These are phyloP conservation scores for Stegana nigrithorax DNA, from an alignment of 2,888 invertebrate genomes.

Conservation along the genomic window DNA sequence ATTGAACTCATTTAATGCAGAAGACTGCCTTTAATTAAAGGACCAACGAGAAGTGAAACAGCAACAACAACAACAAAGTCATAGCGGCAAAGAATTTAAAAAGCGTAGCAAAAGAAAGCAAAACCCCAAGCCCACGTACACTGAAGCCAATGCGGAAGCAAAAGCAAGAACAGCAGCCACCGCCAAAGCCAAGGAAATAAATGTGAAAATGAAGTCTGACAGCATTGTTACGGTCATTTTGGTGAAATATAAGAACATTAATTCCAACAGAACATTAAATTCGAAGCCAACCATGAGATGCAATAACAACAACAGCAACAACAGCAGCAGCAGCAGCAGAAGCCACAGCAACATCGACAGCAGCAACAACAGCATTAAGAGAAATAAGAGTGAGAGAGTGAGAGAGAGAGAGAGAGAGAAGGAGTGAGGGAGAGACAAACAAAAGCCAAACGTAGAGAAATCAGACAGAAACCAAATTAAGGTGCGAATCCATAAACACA, in stretches of 20 bases:
- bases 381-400: background rate
- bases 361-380: background rate
- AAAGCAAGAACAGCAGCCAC: conserved; percentile 36
- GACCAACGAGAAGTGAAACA: background rate
- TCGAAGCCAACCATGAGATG: conserved; percentile 29
- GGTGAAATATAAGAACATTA: conserved; percentile 66
- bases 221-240: conserved; percentile 57
- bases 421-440: background rate
- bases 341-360: too few species aligned
- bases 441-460: too few species aligned
- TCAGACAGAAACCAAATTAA: conserved; percentile 55
- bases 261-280: conserved; percentile 60
- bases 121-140: background rate
- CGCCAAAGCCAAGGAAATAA: conserved; percentile 31
- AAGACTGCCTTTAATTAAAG: conserved; percentile 14
- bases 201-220: conserved; percentile 46
- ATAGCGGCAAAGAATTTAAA: background rate
- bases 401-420: background rate
- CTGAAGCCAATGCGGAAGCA: conserved; percentile 3
- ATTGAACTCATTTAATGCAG: conserved; percentile 18
- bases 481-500: conserved; percentile 62
- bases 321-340: background rate
- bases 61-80: background rate
- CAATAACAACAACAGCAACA: conserved; percentile 7
- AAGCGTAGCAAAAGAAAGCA: background rate